These are phyloP conservation scores for Pachyseris speciosa DNA, from an alignment of 64 coral and sea anemone species.

Conservation along the genomic window DNA sequence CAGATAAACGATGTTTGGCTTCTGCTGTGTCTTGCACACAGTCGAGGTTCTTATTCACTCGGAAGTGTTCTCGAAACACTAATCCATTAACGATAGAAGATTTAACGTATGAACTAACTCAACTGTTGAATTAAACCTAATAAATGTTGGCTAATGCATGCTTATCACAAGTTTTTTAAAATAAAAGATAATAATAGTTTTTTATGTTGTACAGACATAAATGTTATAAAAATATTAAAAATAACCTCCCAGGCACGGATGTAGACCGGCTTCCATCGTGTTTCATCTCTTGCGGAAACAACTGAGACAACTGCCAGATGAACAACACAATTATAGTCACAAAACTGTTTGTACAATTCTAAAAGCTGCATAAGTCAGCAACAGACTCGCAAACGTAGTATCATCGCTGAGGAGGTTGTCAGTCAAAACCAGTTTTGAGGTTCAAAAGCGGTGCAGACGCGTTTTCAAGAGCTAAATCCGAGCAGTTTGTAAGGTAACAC, in stretches of 20 bases:
- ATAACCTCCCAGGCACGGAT: not conserved
- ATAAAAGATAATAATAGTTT: not conserved
- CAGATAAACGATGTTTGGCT: constrained; percentile 4
- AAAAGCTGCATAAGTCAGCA: no score
- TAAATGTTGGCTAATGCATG: not conserved
- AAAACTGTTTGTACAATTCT: no score
- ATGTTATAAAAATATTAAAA: no score
- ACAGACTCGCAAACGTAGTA: no score
- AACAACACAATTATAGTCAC: no score
- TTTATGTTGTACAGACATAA: no score
- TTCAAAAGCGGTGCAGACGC: no score
- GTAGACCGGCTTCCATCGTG: not conserved
- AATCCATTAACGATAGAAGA: not conserved
- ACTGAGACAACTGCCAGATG: no score
- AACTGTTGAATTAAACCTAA: not conserved
- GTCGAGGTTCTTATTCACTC: not conserved
- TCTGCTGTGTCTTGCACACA: not conserved
- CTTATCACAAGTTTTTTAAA: not conserved
- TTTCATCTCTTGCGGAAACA: not conserved
- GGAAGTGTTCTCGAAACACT: constrained; percentile 54
- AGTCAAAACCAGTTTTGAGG: no score
- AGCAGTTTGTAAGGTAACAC: no score
- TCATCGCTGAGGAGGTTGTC: no score
- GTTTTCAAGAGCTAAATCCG: no score
- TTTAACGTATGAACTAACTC: not conserved